Evolutionary conservation across 2,113 vertebrate genomes (phyloP).

Genomic region (Chinchilla lanigera): DNA sequence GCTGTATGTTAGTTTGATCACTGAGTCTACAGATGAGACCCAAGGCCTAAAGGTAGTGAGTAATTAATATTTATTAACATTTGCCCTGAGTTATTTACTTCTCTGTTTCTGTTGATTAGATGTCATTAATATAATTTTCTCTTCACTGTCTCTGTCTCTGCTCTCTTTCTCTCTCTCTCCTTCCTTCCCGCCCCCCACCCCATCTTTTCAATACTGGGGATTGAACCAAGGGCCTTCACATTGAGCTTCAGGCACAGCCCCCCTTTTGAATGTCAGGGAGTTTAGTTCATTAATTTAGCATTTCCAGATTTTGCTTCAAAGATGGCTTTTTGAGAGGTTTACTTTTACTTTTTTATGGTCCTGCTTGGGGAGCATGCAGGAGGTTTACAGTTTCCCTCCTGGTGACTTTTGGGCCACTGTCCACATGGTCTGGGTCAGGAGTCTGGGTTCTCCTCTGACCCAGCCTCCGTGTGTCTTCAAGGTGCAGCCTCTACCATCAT

Average conservation of each 20-base stretch:
- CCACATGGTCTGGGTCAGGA: fast-evolving
- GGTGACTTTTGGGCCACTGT: not conserved
- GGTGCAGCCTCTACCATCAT: not conserved
- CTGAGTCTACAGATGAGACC: not conserved
- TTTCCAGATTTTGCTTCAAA: not conserved
- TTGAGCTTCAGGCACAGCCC: not conserved
- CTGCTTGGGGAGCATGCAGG: fast-evolving
- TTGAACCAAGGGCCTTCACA: not conserved
- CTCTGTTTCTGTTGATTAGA: not conserved
- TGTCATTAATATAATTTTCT: not conserved
- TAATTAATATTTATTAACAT: not conserved
- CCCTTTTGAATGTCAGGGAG: not conserved
- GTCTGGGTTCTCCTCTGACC: not conserved
- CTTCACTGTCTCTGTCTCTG: not conserved
- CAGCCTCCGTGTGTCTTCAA: not conserved
- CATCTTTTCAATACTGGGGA: not conserved
- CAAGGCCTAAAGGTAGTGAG: not conserved
- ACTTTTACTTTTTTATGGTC: not conserved
- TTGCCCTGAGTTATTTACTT: not conserved
- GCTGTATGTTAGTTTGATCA: not conserved
- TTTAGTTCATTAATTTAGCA: not conserved
- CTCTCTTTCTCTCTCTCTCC: not conserved
- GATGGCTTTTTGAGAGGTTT: not conserved
- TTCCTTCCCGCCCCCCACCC: too few species aligned
- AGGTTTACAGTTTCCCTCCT: not conserved